Base-by-base conservation (phyloP, 2,888 invertebrate genomes). In the Tiliacea citrago region DNA sequence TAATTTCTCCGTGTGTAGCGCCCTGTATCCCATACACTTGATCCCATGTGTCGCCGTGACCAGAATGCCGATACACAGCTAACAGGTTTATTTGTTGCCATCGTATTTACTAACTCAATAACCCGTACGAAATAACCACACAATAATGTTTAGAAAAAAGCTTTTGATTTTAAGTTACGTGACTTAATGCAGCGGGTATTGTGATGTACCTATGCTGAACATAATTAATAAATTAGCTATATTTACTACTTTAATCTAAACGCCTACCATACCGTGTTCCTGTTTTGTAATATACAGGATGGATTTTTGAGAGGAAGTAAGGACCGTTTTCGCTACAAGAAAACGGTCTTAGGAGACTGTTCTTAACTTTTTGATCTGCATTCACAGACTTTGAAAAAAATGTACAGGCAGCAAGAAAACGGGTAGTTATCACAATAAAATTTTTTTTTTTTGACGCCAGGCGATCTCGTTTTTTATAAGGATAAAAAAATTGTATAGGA, bases 31-130 rank as follows among this genome's bases (percentile, higher is more conserved):
- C 29, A 79, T 95, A 94, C 96, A 95, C 94, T 96, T 95, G 95
- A 96, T 96, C 95, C 94, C 92, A 90, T 90, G 88, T 86, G 89
- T 87, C 86, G 88, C 86, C 95, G 96, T 96, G 96, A 95, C 94
- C 91, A 87, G 96, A 95, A 94, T 96, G 87, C 92, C 91, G 92
- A 96, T 95, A 87, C 84, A 73, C 84, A 86, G 92, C 92, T 94
- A 95, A 95, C 95, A 93, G 91, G 92, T 95, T 95, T 96, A 95
- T 96, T 96, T 96, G 95, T 94, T 93, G 91, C 91, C 91, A 91
- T 91, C 76, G 70, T 71, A 75, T 75, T 79, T 84, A 80, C 81
- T 82, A 82, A 83, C 81, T 71, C 86, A 66, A 70, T 81, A 76
- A 61, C 24, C 75, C 16, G 7, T 5, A 66, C n/a, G 65, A 55